These are phyloP conservation scores for Euura saliciscinereae DNA, from an alignment of 1,140 invertebrate genomes.

Conservation along the genomic window DNA sequence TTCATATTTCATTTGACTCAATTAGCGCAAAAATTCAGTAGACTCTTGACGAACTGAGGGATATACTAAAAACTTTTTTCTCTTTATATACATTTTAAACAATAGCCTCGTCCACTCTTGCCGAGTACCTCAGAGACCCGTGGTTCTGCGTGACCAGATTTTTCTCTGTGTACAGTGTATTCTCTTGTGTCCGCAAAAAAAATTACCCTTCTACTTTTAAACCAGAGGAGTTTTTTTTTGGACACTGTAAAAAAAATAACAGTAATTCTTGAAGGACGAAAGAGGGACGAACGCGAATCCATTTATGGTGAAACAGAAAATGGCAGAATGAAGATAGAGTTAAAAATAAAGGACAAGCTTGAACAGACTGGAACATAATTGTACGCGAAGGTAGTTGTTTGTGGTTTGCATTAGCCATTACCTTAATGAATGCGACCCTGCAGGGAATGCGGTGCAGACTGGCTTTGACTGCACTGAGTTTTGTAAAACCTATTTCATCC, in stretches of 20 bases:
- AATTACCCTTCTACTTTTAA: too few relatives aligned
- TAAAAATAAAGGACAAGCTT: too few relatives aligned
- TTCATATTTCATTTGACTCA: constrained; percentile 1
- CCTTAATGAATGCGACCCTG: constrained; percentile 34
- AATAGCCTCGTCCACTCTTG: not conserved
- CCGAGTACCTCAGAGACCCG: not conserved
- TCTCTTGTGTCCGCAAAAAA: too few relatives aligned
- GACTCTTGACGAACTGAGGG: not conserved
- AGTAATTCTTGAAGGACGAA: too few relatives aligned
- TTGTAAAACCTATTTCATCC: constrained; percentile 8
- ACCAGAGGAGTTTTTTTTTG: too few relatives aligned
- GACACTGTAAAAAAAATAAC: too few relatives aligned
- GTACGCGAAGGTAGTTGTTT: not conserved
- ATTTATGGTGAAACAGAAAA: too few relatives aligned
- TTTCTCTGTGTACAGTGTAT: too few relatives aligned
- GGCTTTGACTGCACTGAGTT: not conserved
- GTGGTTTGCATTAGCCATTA: constrained; percentile 35
- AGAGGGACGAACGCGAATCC: too few relatives aligned
- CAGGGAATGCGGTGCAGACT: not conserved
- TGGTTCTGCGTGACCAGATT: not conserved
- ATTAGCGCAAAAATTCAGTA: not conserved
- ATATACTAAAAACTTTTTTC: constrained; percentile 1
- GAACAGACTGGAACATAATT: not conserved
- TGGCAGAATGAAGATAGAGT: too few relatives aligned
- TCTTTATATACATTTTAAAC: not conserved